Percentiles rank a stretch among this genome's conserved stretches.
phyloP scores from a whole-genome alignment of 2,888 invertebrate species.

The Coecobrya sp. region DNA sequence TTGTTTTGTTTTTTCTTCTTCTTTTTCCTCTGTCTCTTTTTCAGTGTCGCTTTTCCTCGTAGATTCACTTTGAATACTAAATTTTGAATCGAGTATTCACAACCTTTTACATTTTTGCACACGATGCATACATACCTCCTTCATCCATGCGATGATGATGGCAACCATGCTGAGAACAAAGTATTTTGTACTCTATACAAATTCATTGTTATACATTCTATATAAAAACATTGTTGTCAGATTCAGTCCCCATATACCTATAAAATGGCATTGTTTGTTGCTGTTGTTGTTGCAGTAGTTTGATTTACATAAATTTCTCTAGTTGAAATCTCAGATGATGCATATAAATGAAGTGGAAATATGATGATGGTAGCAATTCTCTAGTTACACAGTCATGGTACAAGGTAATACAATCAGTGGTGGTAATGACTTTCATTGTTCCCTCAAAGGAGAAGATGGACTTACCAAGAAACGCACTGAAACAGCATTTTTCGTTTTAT shows the following conservation, averaged over 20 bases:
- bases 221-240: neutral
- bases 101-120: constrained; percentile 40
- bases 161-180: neutral
- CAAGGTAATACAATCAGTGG: constrained; percentile 16
- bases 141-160: constrained; percentile 37
- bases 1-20: constrained; percentile 29
- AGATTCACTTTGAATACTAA: constrained; percentile 23
- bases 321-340: constrained; percentile 37
- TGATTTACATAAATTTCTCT: constrained; percentile 46
- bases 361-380: constrained; percentile 25
- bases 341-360: constrained; percentile 48
- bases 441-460: neutral
- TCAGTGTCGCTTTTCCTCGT: neutral
- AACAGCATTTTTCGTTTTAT: constrained; percentile 17
- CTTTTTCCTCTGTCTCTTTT: neutral
- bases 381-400: neutral
- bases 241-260: neutral
- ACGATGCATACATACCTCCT: neutral
- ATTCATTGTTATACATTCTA: neutral
- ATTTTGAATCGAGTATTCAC: constrained; percentile 42
- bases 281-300: neutral
- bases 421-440: constrained; percentile 52
- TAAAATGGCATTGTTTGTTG: neutral
- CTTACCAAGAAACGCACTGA: neutral
- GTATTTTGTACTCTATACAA: neutral